These are phyloP conservation scores for Drosophila stalkeri DNA, from an alignment of 2,888 invertebrate genomes.

Conservation along the genomic window DNA sequence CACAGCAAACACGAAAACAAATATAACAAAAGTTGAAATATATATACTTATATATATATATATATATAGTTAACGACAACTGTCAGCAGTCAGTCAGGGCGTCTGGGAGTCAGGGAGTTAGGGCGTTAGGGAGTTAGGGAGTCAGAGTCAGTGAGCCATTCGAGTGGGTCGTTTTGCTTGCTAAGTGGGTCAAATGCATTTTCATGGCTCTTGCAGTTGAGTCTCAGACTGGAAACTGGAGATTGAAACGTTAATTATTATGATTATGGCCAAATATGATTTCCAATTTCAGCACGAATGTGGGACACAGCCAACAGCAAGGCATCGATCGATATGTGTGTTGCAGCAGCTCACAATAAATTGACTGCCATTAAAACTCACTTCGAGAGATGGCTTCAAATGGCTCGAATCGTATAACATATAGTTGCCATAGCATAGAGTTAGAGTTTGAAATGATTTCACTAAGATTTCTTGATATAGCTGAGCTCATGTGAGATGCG, in stretches of 20 bases:
- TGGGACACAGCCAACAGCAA: slow-evolving; percentile 15
- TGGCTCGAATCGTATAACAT: neutral
- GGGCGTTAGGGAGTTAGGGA: slow-evolving; percentile 20
- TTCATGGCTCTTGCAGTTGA: slow-evolving; percentile 47
- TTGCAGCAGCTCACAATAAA: neutral
- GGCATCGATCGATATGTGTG: neutral
- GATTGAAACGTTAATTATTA: slow-evolving; percentile 35
- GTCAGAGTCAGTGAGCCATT: slow-evolving; percentile 49
- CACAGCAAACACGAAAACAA: neutral
- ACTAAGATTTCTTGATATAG: neutral
- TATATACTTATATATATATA: neutral
- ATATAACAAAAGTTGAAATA: neutral
- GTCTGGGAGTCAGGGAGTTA: slow-evolving; percentile 26
- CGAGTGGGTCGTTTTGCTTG: slow-evolving; percentile 53
- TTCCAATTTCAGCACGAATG: slow-evolving; percentile 12
- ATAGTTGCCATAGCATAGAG: neutral
- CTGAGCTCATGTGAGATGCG: too few relatives aligned
- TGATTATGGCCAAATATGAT: slow-evolving; percentile 36
- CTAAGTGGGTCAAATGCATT: slow-evolving; percentile 71
- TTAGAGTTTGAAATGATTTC: neutral
- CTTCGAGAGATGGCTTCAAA: neutral
- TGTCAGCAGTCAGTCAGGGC: slow-evolving; percentile 41
- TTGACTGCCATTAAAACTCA: neutral
- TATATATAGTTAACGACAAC: slow-evolving; percentile 22
- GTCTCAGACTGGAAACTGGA: slow-evolving; percentile 33